Conservation (phyloP, 2,113 vertebrate species). For the Progne subis region DNA sequence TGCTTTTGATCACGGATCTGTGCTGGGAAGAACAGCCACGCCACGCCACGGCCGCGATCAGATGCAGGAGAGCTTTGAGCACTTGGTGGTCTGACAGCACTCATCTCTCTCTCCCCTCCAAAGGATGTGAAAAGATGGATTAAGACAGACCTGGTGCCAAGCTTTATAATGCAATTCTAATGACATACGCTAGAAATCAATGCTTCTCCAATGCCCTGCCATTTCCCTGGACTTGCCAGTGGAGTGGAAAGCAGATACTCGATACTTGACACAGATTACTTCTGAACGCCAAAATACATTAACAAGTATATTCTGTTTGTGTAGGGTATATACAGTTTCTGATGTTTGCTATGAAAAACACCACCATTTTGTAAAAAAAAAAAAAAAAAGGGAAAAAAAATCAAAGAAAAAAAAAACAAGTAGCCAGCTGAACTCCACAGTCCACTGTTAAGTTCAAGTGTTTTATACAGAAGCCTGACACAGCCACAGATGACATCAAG, state of each 20-base stretch:
- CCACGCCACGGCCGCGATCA: rapidly evolving
- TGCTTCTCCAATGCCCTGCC: not conserved
- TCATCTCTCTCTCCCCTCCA: not conserved
- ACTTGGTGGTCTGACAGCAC: not conserved
- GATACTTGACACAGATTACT: constrained; percentile 14
- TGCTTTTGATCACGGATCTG: rapidly evolving
- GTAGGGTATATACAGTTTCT: not conserved
- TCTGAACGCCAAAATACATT: not conserved
- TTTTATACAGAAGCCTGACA: not conserved
- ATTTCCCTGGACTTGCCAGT: not conserved
- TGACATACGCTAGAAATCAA: not conserved
- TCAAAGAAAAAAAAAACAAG: not conserved
- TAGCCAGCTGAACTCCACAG: not conserved
- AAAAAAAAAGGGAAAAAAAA: not conserved
- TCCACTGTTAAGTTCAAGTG: not conserved
- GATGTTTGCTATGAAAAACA: not conserved
- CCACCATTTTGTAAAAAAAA: not conserved
- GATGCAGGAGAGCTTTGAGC: not conserved
- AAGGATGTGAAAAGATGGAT: constrained; percentile 9
- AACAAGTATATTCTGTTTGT: not conserved
- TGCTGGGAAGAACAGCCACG: not conserved
- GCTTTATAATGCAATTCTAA: constrained; percentile 31
- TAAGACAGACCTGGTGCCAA: constrained; percentile 39
- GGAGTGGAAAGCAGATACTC: constrained; percentile 46
- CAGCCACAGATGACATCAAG: not conserved